Evolutionary conservation across 2,797 vertebrate species (phyloP).

Genomic region (Platyrinchus mystaceus): DNA sequence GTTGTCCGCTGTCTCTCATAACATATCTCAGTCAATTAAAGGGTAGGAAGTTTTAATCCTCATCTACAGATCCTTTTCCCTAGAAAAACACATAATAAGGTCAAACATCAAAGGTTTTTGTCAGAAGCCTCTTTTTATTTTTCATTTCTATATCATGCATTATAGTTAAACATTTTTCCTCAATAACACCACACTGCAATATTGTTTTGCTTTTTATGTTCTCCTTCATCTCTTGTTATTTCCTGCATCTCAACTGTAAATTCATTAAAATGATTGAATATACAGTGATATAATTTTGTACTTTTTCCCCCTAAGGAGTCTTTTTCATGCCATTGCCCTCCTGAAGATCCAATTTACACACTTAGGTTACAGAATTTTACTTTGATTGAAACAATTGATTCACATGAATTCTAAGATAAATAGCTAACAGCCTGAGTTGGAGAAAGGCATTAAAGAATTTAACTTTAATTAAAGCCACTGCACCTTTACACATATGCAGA

Average conservation of each 20-base stretch:
- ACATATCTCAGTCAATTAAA: background rate
- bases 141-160: background rate
- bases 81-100: background rate
- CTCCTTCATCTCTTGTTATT: background rate
- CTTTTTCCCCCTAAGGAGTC: background rate
- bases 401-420: background rate
- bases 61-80: background rate
- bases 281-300: background rate
- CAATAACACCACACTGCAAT: background rate
- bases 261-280: background rate
- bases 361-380: background rate
- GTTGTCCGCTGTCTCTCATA: background rate
- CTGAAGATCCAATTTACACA: background rate
- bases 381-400: background rate
- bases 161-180: background rate
- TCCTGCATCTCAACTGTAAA: background rate
- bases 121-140: background rate
- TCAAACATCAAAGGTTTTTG: background rate
- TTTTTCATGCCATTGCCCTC: background rate
- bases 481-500: background rate
- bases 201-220: background rate
- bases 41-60: background rate
- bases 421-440: background rate
- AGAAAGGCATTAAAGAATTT: background rate
- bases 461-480: background rate